A percentile compares a stretch with the other conserved stretches of the same genome.
phyloP scores from a whole-genome alignment of 2,888 invertebrate species.

The Poecilus cupreus region DNA sequence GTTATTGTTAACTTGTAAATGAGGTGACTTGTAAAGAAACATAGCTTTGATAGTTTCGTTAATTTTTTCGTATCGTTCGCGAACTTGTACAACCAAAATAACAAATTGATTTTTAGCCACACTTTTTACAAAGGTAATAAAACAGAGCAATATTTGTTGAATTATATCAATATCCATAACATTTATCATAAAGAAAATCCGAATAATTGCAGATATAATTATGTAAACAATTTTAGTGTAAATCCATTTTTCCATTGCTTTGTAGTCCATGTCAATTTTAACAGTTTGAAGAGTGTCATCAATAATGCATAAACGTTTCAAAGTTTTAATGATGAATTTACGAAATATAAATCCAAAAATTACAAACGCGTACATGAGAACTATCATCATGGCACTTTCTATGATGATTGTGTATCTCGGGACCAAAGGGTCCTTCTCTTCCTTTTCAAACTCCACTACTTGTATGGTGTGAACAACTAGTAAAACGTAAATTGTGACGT shows the following conservation, averaged over 20 bases:
- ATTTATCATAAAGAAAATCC: slow-evolving; percentile 62
- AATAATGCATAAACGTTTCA: slow-evolving; percentile 58
- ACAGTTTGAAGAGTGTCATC: slow-evolving; percentile 62
- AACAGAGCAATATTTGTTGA: slow-evolving; percentile 63
- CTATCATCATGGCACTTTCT: slow-evolving; percentile 43
- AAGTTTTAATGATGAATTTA: slow-evolving; percentile 41
- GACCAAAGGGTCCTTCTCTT: slow-evolving; percentile 6
- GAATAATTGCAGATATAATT: slow-evolving; percentile 61
- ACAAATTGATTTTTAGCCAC: slow-evolving; percentile 66
- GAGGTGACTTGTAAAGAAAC: slow-evolving; percentile 42
- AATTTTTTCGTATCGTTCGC: slow-evolving; percentile 64
- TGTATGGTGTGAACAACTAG: slow-evolving; percentile 42
- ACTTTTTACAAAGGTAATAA: slow-evolving; percentile 65
- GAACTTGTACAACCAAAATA: slow-evolving; percentile 63
- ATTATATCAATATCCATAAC: slow-evolving; percentile 63
- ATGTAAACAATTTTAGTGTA: slow-evolving; percentile 59
- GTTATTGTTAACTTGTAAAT: slow-evolving; percentile 22
- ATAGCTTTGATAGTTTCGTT: slow-evolving; percentile 62
- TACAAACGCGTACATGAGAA: slow-evolving; percentile 44
- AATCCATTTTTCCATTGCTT: slow-evolving; percentile 60
- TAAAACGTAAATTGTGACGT: slow-evolving; percentile 8
- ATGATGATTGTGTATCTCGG: slow-evolving; percentile 51
- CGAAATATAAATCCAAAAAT: slow-evolving; percentile 51
- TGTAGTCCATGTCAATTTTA: slow-evolving; percentile 62
- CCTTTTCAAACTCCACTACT: not conserved